Base-by-base conservation (phyloP, 2,113 vertebrate species). In the Tricholaema leucomelas region DNA sequence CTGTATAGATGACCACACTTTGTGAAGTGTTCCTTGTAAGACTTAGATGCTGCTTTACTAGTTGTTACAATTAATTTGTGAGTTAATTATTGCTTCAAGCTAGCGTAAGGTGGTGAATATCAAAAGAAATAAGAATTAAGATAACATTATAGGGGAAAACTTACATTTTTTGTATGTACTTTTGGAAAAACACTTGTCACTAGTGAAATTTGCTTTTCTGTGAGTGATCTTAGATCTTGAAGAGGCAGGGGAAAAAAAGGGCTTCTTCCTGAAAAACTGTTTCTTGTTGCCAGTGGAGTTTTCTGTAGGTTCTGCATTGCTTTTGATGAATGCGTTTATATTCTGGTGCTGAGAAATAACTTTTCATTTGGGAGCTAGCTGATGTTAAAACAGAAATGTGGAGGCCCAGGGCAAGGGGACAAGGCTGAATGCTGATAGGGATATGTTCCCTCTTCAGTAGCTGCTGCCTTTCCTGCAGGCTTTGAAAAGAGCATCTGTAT, bases 321-420 rank as follows among this genome's bases (percentile, higher is more conserved):
- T 95, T 92, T 87, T 96, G 95, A 96, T 97, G 97, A 97, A 88
- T 95, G 95, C 81, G 24, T 96, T 96, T 95, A 91, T 96, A 95
- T 98, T 97, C 97, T 93, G 85, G 27, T 36, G 55, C 65, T 48
- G 93, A 96, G 97, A 94, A 97, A 93, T 96, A 97, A 96, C 96
- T 98, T 98, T 98, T 98, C 97, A 94, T 95, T 82, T 93, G 83
- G 95, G 89, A 92, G 63, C 88, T 96, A 77, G 87, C 89, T 97
- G 98, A 98, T 44, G 80, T 97, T 92, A 97, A 90, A 79, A 97
- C 84, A 94, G 93, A 97, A 97, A 97, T 97, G 97, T 92, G 80
- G 96, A 97, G 98, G 97, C 97, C 94, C 92, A 25, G 59, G 92
- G 93, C 81, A 70, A 96, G 97, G 97, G 95, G 91, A 85, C 79